Evolutionary conservation across 92 coral and sea anemone genomes (phyloP).

Genomic region (Nematostella vectensis): DNA sequence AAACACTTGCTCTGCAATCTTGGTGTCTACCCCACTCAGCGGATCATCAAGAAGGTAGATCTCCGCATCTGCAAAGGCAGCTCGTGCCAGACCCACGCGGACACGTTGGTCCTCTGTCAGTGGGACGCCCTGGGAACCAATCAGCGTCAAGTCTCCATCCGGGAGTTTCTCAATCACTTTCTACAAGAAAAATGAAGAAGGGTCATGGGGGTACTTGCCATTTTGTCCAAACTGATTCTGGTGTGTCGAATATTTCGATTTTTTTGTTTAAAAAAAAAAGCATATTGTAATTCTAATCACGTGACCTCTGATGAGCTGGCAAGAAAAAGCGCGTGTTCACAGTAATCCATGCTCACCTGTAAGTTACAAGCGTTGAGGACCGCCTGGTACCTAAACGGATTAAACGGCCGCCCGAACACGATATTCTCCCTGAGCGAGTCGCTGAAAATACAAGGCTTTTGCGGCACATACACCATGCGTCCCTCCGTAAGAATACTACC

Average conservation of each 20-base stretch:
- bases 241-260: too few relatives aligned
- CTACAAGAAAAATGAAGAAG: neutral
- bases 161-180: slow-evolving; percentile 44
- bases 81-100: slow-evolving; percentile 69
- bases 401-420: slow-evolving; percentile 57
- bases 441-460: slow-evolving; percentile 56
- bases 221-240: too few relatives aligned
- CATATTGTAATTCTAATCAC: too few relatives aligned
- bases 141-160: slow-evolving; percentile 69
- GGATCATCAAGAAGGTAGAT: slow-evolving; percentile 76
- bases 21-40: slow-evolving; percentile 44
- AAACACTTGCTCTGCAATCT: slow-evolving; percentile 67
- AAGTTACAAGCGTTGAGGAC: slow-evolving; percentile 68
- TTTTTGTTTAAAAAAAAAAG: too few relatives aligned
- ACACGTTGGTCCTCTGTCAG: slow-evolving; percentile 64
- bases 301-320: too few relatives aligned
- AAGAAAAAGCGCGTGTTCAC: neutral
- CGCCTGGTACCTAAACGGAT: slow-evolving; percentile 81
- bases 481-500: slow-evolving; percentile 62
- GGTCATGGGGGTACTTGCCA: too few relatives aligned
- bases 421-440: slow-evolving; percentile 59
- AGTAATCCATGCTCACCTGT: slow-evolving; percentile 48
- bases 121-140: slow-evolving; percentile 46
- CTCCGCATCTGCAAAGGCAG: slow-evolving; percentile 79
- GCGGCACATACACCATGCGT: slow-evolving; percentile 69